Conservation (phyloP, 2,113 vertebrate species). For the Ascaphus truei region DNA sequence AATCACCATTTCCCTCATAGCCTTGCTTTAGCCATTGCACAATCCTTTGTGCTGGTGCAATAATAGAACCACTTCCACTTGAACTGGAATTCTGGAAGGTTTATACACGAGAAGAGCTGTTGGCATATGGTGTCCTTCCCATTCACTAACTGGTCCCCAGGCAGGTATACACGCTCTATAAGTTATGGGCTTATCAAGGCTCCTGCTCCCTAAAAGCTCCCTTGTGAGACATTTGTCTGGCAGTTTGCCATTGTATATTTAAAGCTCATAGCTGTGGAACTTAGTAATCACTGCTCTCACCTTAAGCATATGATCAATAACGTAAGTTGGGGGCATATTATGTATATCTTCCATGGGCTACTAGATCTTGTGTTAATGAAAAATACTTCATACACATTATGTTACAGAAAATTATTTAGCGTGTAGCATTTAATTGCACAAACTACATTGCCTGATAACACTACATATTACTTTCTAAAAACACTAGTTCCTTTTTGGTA, state of each 20-base stretch:
- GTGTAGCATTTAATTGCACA: no score
- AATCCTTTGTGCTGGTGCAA: slow-evolving; percentile 8
- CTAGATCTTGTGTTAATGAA: slow-evolving; percentile 8
- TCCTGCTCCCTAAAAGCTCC: slow-evolving; percentile 50
- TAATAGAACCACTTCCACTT: slow-evolving; percentile 19
- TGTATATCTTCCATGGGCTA: not conserved
- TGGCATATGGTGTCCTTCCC: slow-evolving; percentile 19
- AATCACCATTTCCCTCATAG: not conserved
- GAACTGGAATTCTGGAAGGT: slow-evolving; percentile 10
- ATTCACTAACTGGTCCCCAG: slow-evolving; percentile 44
- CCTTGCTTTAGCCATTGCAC: slow-evolving; percentile 7
- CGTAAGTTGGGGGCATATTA: slow-evolving; percentile 5
- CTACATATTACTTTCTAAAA: no score
- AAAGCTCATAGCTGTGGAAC: slow-evolving; percentile 35
- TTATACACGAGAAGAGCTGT: slow-evolving; percentile 27
- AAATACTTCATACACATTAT: not conserved
- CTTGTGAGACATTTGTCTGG: slow-evolving; percentile 30
- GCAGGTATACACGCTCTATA: slow-evolving; percentile 47
- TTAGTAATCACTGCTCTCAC: slow-evolving; percentile 26
- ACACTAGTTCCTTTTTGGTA: no score
- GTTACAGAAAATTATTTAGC: not conserved
- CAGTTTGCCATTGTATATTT: slow-evolving; percentile 45
- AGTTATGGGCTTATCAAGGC: slow-evolving; percentile 53
- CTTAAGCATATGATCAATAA: slow-evolving; percentile 9
- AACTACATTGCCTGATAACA: no score